These are phyloP conservation scores for Periparus ater DNA, from an alignment of 2,797 vertebrate genomes.

Conservation along the genomic window DNA sequence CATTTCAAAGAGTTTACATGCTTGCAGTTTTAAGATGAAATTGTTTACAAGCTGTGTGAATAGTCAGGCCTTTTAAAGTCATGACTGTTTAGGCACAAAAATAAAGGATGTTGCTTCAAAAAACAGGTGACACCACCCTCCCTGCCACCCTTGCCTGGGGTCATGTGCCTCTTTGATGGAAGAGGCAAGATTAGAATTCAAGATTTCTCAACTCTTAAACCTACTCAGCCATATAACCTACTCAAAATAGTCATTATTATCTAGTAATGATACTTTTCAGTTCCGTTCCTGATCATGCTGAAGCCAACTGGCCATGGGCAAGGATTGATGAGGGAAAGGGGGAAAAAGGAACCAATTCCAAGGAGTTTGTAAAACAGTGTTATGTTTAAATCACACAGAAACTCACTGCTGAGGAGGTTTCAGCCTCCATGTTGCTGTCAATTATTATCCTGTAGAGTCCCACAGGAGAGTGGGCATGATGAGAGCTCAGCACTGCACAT, in stretches of 20 bases:
- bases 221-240: background rate
- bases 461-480: background rate
- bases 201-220: background rate
- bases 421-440: background rate
- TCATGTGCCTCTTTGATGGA: background rate
- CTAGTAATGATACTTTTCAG: background rate
- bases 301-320: background rate
- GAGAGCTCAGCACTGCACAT: slow-evolving; percentile 20
- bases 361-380: background rate
- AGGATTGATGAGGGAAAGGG: background rate
- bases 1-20: background rate
- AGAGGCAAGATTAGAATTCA: background rate
- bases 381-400: background rate
- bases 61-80: background rate
- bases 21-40: background rate
- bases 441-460: background rate
- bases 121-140: background rate
- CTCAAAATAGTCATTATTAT: background rate
- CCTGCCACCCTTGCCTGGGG: background rate
- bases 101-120: background rate
- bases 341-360: background rate
- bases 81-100: background rate
- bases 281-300: background rate
- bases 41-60: background rate
- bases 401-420: background rate